These are phyloP conservation scores for Frieseomelitta varia DNA, from an alignment of 1,140 invertebrate species.

Conservation along the genomic window DNA sequence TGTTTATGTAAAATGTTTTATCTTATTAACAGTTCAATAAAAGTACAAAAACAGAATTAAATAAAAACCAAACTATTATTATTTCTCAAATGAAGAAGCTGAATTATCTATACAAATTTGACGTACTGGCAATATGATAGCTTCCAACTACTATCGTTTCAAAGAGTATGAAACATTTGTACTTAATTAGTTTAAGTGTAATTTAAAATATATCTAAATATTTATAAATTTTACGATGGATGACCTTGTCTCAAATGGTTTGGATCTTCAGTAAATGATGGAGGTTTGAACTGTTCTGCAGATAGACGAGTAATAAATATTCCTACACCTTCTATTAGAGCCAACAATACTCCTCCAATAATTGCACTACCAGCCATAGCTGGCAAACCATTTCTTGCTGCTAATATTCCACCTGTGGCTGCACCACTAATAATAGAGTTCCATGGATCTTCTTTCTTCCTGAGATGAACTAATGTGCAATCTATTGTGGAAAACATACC, in stretches of 20 bases:
- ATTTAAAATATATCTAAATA: constrained; percentile 59
- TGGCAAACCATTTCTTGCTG: constrained; percentile 95
- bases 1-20: constrained; percentile 8
- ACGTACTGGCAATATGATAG: constrained; percentile 37
- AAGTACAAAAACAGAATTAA: constrained; percentile 35
- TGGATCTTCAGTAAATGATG: constrained; percentile 88
- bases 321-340: constrained; percentile 97
- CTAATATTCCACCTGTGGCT: constrained; percentile 96
- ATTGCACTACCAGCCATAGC: constrained; percentile 98
- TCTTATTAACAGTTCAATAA: constrained; percentile 30
- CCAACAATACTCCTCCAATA: constrained; percentile 96
- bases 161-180: constrained; percentile 34
- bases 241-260: constrained; percentile 82
- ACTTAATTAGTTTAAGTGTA: constrained; percentile 58
- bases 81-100: constrained; percentile 59
- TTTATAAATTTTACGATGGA: constrained; percentile 67
- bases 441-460: constrained; percentile 99
- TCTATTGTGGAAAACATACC: constrained; percentile 99
- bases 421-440: constrained; percentile 99
- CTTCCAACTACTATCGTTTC: constrained; percentile 31
- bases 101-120: constrained; percentile 68
- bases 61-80: constrained; percentile 66
- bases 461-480: constrained; percentile 95
- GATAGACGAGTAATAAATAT: constrained; percentile 95
- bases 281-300: constrained; percentile 94